Conservation (phyloP, 2,797 vertebrate species). For the Thripadectes ignobilis region DNA sequence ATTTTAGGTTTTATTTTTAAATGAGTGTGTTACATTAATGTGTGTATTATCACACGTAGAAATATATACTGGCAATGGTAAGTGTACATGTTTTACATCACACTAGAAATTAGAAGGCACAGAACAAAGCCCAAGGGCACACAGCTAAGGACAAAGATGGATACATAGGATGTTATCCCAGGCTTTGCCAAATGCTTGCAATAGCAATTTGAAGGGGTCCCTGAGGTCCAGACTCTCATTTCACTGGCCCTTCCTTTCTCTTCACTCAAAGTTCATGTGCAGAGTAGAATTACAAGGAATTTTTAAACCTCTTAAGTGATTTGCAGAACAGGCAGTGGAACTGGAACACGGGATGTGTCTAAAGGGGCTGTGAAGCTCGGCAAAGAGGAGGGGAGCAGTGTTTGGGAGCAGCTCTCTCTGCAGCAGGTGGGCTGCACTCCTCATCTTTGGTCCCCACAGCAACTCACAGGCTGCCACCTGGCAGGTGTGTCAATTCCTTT, state of each 20-base stretch:
- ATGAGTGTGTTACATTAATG: accelerated
- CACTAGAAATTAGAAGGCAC: background rate
- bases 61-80: background rate
- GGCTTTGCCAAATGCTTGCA: slow-evolving; percentile 57
- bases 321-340: slow-evolving; percentile 27
- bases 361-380: background rate
- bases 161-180: slow-evolving; percentile 63
- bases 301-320: slow-evolving; percentile 59
- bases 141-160: slow-evolving; percentile 29
- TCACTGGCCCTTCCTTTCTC: slow-evolving; percentile 34
- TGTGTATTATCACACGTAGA: background rate
- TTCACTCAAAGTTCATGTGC: slow-evolving; percentile 44
- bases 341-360: background rate
- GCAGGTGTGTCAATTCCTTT: background rate
- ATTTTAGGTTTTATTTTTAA: background rate
- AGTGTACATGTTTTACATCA: background rate
- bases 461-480: background rate
- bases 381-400: background rate
- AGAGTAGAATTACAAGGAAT: slow-evolving; percentile 65
- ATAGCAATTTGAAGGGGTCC: slow-evolving; percentile 48
- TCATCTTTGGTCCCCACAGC: accelerated
- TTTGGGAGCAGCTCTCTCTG: background rate
- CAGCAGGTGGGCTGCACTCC: background rate
- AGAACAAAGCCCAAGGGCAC: slow-evolving; percentile 37
- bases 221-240: slow-evolving; percentile 43